Evolutionary conservation across 2,797 vertebrate species (phyloP).

Genomic region (Myoxocephalus aenaeus): DNA sequence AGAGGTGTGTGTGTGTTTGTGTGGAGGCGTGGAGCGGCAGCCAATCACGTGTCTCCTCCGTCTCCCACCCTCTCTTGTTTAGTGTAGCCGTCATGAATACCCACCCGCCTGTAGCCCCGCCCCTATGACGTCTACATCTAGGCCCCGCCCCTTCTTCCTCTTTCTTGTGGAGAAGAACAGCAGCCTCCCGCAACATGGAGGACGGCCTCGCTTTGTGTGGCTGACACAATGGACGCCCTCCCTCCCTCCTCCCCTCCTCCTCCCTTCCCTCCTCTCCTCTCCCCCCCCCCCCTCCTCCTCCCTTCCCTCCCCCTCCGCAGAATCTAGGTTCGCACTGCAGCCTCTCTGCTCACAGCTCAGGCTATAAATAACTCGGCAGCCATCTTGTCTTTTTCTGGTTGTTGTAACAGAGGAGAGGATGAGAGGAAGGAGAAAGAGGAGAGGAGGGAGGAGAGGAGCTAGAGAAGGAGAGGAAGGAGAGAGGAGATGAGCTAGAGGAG

Average conservation of each 20-base stretch:
- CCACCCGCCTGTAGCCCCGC: constrained; percentile 11
- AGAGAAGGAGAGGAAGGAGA: no score
- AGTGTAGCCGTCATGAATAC: constrained; percentile 47
- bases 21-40: constrained; percentile 34
- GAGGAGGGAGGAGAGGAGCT: no score
- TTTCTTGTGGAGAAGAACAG: constrained; percentile 60
- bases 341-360: constrained; percentile 25
- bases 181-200: constrained; percentile 46
- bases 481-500: no score
- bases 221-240: constrained; percentile 51
- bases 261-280: background rate
- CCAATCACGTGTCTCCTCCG: constrained; percentile 37
- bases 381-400: constrained; percentile 52
- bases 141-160: constrained; percentile 35
- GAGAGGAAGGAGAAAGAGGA: no score
- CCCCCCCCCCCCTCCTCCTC: background rate
- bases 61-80: constrained; percentile 22
- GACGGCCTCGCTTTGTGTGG: constrained; percentile 52
- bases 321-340: constrained; percentile 48
- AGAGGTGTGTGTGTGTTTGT: background rate
- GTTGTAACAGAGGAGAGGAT: background rate
- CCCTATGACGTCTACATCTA: constrained; percentile 45
- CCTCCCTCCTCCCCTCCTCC: background rate
- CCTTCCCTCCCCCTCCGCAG: background rate
- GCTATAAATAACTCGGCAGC: constrained; percentile 71